Evolutionary conservation across 2,888 invertebrate species (phyloP).

Genomic region (Imbricaverruca yamaguchii): DNA sequence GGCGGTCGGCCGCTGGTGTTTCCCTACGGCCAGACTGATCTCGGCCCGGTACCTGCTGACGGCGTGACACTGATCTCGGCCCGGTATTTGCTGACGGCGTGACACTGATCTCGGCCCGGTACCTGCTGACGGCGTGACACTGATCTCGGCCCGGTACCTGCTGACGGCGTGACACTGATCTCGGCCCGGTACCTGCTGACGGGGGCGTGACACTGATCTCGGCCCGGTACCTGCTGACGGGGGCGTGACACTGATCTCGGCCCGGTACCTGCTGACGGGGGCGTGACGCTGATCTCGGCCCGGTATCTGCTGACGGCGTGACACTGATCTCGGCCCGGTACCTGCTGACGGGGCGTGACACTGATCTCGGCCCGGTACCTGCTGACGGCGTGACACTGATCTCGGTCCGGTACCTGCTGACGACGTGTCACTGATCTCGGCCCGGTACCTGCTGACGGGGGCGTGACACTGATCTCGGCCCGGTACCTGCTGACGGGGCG

Average conservation of each 20-base stretch:
- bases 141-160: not conserved
- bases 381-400: conserved; percentile 8
- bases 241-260: not conserved
- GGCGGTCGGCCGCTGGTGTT: too few relatives aligned
- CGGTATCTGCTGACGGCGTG: not conserved
- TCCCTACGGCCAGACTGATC: too few relatives aligned
- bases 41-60: too few relatives aligned
- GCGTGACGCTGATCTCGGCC: not conserved
- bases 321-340: not conserved
- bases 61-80: not conserved
- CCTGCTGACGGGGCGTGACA: too few relatives aligned
- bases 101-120: not conserved
- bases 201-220: not conserved
- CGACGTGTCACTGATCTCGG: not conserved
- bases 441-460: not conserved
- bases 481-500: too few relatives aligned
- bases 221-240: not conserved
- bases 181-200: not conserved
- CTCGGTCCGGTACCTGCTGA: too few relatives aligned
- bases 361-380: not conserved
- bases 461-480: not conserved
- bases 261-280: too few relatives aligned
- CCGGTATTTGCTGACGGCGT: not conserved
- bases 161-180: not conserved
- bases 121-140: too few relatives aligned